Base-by-base conservation (phyloP, 2,888 invertebrate genomes). In the Andricus quercusramuli region DNA sequence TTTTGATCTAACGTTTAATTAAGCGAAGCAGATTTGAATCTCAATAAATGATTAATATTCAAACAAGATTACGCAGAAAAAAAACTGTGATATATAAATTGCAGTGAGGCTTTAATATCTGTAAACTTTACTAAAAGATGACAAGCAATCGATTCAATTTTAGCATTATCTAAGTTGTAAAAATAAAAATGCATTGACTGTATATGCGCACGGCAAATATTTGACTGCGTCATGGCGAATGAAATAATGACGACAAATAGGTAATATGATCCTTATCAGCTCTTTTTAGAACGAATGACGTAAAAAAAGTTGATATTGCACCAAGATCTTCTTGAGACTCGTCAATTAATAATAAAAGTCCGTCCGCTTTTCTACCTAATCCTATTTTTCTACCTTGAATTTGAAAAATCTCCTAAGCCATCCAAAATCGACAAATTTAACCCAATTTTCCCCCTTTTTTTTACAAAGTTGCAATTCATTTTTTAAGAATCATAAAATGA, bases 151-250 rank as follows among this genome's bases (percentile, higher is more conserved):
- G 11, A 3, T 41, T 3, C 41, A 11, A n/a, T 67, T 41, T 67
- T 67, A 41, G 4, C n/a, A 56, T 74, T 74, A 74, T 74, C 70
- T 8, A 51, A 51, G 70, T 74, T 56, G n/a, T 20, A n/a, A 56
- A 74, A 74, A 74, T 56, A 74, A 51, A 74, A 56, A 51, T 74
- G 51, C 32, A 74, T 44, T 11, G 44, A 15, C 13, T 70, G 51
- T 56, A 56, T 25, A 29, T 56, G 51, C 51, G 70, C 51, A 74
- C n/a, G 13, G 74, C 56, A 74, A 74, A 74, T 74, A 56, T 74
- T 74, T 29, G 51, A 74, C 37, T 29, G n/a, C 74, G 32, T 56
- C 56, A 32, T 74, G 32, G 32, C 56, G 32, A 74, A 47, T n/a
- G 32, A 56, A 32, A 20, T 32, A 74, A 37, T 74, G 20, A 32